A percentile compares a stretch with the other conserved stretches of the same genome.
Evolutionary conservation across 2,113 vertebrate species (phyloP).

Genomic region (Morone chrysops): DNA sequence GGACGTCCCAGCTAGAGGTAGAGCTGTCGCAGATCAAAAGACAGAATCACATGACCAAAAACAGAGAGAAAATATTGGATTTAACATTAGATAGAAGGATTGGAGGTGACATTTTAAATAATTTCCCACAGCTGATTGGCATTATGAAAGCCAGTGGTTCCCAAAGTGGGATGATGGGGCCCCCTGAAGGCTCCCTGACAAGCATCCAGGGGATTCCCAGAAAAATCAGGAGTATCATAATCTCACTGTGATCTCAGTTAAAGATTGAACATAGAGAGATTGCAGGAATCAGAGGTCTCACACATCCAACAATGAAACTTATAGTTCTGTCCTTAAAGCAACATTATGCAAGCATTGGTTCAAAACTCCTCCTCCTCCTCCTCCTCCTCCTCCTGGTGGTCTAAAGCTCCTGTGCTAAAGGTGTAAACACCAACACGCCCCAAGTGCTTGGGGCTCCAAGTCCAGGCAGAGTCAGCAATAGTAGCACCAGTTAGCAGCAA

Average conservation of each 20-base stretch:
- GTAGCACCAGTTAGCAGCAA: too few species aligned
- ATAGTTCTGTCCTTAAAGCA: not conserved
- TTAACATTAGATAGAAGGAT: constrained; percentile 11
- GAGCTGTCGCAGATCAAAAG: constrained; percentile 80
- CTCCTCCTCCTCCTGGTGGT: too few species aligned
- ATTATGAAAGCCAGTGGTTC: constrained; percentile 35
- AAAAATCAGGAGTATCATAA: not conserved
- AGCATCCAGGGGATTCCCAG: not conserved
- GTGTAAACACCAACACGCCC: too few species aligned
- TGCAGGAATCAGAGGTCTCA: not conserved
- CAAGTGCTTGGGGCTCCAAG: too few species aligned
- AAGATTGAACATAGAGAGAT: not conserved
- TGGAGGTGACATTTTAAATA: constrained; percentile 20
- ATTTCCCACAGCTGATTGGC: constrained; percentile 17
- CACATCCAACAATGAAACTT: not conserved
- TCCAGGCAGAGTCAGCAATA: too few species aligned
- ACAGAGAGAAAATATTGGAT: constrained; percentile 29
- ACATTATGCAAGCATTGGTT: too few species aligned
- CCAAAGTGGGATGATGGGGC: constrained; percentile 22
- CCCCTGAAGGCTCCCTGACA: not conserved
- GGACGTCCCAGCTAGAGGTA: constrained; percentile 86
- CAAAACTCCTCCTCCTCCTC: too few species aligned
- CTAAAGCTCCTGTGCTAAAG: too few species aligned
- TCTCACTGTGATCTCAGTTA: not conserved
- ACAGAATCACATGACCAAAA: constrained; percentile 66